A percentile compares a stretch with the other conserved stretches of the same genome.
These are phyloP conservation scores for Palythoa caribaeorum DNA, from an alignment of 92 coral and sea anemone genomes.

Conservation along the genomic window DNA sequence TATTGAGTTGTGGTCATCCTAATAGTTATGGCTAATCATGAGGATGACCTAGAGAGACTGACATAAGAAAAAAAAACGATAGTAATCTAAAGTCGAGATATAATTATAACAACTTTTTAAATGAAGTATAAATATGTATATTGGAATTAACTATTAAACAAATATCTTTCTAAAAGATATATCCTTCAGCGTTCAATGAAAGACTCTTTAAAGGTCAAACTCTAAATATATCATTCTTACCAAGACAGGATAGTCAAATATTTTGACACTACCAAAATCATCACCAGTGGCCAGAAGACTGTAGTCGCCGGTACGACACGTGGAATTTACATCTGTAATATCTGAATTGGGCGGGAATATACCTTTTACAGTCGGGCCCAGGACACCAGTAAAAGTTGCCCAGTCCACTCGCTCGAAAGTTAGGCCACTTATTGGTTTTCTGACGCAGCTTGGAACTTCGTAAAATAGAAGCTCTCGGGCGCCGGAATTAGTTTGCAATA, in stretches of 20 bases:
- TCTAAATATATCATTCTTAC: constrained; percentile 51
- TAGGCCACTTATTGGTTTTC: constrained; percentile 91
- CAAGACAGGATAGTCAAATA: constrained; percentile 92
- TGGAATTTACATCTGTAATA: constrained; percentile 96
- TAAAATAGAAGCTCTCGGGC: constrained; percentile 95
- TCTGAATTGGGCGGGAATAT: constrained; percentile 95
- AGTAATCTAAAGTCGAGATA: too few species aligned
- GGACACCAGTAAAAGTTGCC: constrained; percentile 95
- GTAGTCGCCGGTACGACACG: constrained; percentile 92
- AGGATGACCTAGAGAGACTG: too few species aligned
- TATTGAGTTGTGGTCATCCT: too few species aligned
- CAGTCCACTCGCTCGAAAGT: constrained; percentile 91
- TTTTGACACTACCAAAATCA: constrained; percentile 96
- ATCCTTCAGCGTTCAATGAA: too few species aligned
- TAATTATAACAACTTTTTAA: too few species aligned
- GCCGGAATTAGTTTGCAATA: constrained; percentile 96
- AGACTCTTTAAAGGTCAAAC: neutral
- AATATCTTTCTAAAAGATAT: too few species aligned
- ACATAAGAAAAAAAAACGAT: too few species aligned
- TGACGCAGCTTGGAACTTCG: constrained; percentile 89
- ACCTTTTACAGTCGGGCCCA: constrained; percentile 95
- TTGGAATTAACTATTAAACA: too few species aligned
- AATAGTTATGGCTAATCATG: too few species aligned
- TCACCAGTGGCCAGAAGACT: constrained; percentile 94
- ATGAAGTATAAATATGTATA: too few species aligned